Evolutionary conservation across 2,113 vertebrate species (phyloP).

Genomic region (Ranitomeya variabilis): DNA sequence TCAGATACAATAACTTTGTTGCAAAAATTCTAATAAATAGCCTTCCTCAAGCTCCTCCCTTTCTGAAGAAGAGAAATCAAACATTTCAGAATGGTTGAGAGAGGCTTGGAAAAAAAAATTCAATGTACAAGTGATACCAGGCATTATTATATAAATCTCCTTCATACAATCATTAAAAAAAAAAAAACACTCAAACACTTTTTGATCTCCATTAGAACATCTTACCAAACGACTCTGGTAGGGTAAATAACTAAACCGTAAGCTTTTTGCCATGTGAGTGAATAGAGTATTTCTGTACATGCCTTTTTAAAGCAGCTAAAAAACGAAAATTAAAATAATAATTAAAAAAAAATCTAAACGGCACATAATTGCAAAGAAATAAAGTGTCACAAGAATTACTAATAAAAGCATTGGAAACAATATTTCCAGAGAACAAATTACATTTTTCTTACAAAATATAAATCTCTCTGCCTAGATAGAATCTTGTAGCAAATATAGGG

Average conservation of each 20-base stretch:
- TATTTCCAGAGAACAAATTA: slow-evolving; percentile 41
- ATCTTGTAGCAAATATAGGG: slow-evolving; percentile 57
- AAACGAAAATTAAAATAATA: not conserved
- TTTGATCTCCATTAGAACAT: slow-evolving; percentile 70
- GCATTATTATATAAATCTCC: slow-evolving; percentile 77
- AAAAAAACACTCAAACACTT: slow-evolving; percentile 69
- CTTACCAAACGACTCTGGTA: slow-evolving; percentile 64
- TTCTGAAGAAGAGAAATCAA: slow-evolving; percentile 69
- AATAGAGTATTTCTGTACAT: slow-evolving; percentile 50
- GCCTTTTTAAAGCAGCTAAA: slow-evolving; percentile 13
- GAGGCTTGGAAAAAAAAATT: slow-evolving; percentile 71
- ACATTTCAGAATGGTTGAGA: slow-evolving; percentile 74
- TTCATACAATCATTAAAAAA: slow-evolving; percentile 74
- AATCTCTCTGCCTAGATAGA: slow-evolving; percentile 53
- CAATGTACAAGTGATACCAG: slow-evolving; percentile 79
- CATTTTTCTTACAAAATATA: slow-evolving; percentile 58
- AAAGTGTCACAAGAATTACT: slow-evolving; percentile 29
- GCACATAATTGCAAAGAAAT: slow-evolving; percentile 21
- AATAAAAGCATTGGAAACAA: slow-evolving; percentile 28
- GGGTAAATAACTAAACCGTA: slow-evolving; percentile 70
- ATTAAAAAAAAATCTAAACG: not conserved
- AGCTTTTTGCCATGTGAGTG: slow-evolving; percentile 58
- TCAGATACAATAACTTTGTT: slow-evolving; percentile 85
- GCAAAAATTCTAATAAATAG: slow-evolving; percentile 87
- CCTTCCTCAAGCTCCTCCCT: slow-evolving; percentile 74